Conservation (phyloP, 2,797 vertebrate genomes). For the Galago senegalensis region DNA sequence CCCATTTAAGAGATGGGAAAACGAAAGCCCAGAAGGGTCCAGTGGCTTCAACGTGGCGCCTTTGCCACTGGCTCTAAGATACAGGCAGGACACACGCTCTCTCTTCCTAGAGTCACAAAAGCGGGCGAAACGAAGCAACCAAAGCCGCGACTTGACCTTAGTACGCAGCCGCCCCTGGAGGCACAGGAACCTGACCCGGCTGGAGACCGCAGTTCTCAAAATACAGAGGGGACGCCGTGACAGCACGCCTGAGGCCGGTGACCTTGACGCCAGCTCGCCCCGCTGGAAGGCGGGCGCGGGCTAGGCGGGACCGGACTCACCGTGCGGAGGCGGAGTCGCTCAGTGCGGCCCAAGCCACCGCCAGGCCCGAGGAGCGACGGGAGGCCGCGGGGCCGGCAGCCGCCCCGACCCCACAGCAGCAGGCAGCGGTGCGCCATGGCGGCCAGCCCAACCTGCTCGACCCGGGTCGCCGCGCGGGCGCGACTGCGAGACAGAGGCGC, state of each 20-base stretch:
- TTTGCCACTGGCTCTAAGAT: background rate
- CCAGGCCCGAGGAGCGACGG: conserved; percentile 75
- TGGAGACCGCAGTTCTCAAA: background rate
- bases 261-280: conserved; percentile 72
- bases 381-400: conserved; percentile 86
- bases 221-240: too few relatives aligned
- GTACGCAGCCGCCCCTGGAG: background rate
- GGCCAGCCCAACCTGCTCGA: background rate
- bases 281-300: background rate
- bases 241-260: conserved; percentile 10
- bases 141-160: background rate
- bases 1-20: background rate
- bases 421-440: conserved; percentile 89
- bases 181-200: too few relatives aligned
- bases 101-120: background rate
- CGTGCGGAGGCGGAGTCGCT: conserved; percentile 80
- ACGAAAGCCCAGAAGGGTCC: background rate
- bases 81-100: background rate
- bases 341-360: conserved; percentile 44
- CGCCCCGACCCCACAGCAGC: conserved; percentile 89
- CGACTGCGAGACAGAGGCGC: background rate
- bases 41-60: background rate
- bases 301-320: conserved; percentile 83
- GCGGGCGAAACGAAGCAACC: background rate
- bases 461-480: conserved; percentile 41